Percentiles rank a stretch among this genome's conserved stretches.
Evolutionary conservation across 2,113 vertebrate species (phyloP).

Genomic region (Stomatorhinus ivindoensis): DNA sequence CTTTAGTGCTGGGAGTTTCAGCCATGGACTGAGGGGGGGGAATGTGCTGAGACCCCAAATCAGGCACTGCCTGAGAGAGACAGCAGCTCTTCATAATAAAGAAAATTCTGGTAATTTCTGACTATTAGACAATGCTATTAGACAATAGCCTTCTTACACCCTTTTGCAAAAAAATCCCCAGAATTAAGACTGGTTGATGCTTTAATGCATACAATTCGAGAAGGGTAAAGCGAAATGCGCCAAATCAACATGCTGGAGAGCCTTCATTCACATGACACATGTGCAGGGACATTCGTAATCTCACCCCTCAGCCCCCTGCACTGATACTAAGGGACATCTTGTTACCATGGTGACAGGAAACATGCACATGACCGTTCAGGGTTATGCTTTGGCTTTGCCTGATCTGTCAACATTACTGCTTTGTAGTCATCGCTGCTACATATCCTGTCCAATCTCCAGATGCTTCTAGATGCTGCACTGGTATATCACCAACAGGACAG

Average conservation of each 20-base stretch:
- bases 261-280: background rate
- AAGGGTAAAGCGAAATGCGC: background rate
- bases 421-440: background rate
- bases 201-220: background rate
- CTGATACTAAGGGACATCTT: background rate
- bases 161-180: background rate
- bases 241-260: background rate
- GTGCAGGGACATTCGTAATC: background rate
- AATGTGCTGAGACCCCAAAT: background rate
- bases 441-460: background rate
- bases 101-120: background rate
- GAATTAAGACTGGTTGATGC: background rate
- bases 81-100: background rate
- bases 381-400: background rate
- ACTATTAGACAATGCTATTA: background rate
- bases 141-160: background rate
- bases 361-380: background rate
- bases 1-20: background rate
- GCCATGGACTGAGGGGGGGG: background rate
- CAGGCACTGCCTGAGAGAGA: background rate
- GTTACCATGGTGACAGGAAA: background rate
- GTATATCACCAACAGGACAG: background rate
- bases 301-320: background rate
- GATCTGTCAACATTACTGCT: background rate
- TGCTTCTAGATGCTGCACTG: background rate